phyloP scores from a whole-genome alignment of 2,113 vertebrate species.

The Junco hyemalis region DNA sequence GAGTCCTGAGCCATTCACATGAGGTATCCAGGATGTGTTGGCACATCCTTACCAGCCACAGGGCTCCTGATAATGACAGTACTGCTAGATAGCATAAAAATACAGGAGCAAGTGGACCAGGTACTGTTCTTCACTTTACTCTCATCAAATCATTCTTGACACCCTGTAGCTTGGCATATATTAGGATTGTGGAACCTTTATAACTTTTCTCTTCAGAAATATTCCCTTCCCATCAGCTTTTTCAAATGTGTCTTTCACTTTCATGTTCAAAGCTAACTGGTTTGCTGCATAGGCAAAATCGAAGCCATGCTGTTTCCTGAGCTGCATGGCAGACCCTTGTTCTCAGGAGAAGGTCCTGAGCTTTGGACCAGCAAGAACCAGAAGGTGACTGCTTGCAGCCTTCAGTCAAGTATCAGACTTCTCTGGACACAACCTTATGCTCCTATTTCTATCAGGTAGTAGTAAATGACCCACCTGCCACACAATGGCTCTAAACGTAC shows the following conservation, averaged over 20 bases:
- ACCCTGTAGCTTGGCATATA: not conserved
- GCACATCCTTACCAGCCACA: not conserved
- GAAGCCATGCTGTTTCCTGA: not conserved
- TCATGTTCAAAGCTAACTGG: not conserved
- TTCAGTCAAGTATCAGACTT: not conserved
- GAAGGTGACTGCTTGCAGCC: not conserved
- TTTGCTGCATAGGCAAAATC: not conserved
- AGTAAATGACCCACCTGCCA: not conserved
- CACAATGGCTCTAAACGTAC: not conserved
- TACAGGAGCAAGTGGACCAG: not conserved
- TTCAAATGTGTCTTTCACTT: not conserved
- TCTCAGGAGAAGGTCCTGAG: not conserved
- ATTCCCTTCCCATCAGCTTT: not conserved
- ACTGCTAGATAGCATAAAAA: not conserved
- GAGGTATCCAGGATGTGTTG: not conserved
- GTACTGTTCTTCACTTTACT: rapidly evolving
- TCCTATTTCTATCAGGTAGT: not conserved
- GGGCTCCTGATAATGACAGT: not conserved
- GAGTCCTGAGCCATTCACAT: not conserved
- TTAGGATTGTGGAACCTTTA: not conserved
- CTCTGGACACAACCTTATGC: not conserved
- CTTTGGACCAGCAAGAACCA: not conserved
- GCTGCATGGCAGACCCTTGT: not conserved
- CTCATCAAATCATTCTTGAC: not conserved
- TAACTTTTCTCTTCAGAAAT: not conserved